A percentile compares a stretch with the other conserved stretches of the same genome.
phyloP scores from a whole-genome alignment of 2,888 invertebrate species.

The Macaria liturata region DNA sequence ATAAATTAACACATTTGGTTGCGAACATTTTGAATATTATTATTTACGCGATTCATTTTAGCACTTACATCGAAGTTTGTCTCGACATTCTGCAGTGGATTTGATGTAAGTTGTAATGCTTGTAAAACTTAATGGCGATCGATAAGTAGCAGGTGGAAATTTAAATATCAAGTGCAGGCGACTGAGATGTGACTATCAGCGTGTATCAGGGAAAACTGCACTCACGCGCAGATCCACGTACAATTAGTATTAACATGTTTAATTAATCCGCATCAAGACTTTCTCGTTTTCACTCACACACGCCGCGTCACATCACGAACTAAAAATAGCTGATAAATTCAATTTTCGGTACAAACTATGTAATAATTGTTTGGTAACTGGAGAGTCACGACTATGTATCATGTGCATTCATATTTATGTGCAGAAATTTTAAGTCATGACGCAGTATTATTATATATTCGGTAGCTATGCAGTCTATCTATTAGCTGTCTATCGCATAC shows the following conservation, averaged over 20 bases:
- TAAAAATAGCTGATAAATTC: conserved; percentile 21
- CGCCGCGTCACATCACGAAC: conserved; percentile 38
- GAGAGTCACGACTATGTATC: conserved; percentile 18
- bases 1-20: conserved; percentile 5
- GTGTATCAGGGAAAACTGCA: conserved; percentile 43
- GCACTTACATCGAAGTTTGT: background rate
- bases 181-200: conserved; percentile 30
- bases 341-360: conserved; percentile 13
- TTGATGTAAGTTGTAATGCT: background rate
- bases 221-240: conserved; percentile 30
- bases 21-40: background rate
- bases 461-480: too few species aligned
- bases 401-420: background rate
- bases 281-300: conserved; percentile 48
- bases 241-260: conserved; percentile 37
- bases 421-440: too few species aligned
- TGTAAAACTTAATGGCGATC: too few species aligned
- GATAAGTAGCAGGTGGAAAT: background rate
- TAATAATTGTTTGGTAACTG: conserved; percentile 20
- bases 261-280: conserved; percentile 41
- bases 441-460: too few species aligned
- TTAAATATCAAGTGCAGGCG: conserved; percentile 22
- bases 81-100: conserved; percentile 1
- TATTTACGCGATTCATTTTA: background rate
- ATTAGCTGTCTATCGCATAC: too few species aligned